Percentiles rank a stretch among this genome's conserved stretches.
Evolutionary conservation across 2,888 invertebrate species (phyloP).

Genomic region (Rutpela maculata): DNA sequence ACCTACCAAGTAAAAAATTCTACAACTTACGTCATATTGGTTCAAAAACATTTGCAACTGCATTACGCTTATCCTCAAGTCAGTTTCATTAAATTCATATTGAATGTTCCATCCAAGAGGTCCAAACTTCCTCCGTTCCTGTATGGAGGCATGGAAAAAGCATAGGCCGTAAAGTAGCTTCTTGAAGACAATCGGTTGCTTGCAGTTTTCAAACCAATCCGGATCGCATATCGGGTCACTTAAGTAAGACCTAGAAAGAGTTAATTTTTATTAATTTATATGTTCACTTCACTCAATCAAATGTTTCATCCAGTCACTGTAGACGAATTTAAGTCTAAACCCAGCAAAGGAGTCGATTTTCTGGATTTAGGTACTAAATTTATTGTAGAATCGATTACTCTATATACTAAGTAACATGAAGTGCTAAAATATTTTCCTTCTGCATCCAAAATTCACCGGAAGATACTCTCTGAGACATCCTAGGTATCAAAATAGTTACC

Average conservation of each 20-base stretch:
- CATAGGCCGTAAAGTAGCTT: slow-evolving; percentile 91
- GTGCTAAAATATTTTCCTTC: too few relatives aligned
- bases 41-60: slow-evolving; percentile 92
- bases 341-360: too few relatives aligned
- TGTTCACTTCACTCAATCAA: background rate
- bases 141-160: slow-evolving; percentile 95
- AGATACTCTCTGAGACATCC: too few relatives aligned
- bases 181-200: slow-evolving; percentile 86
- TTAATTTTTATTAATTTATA: background rate
- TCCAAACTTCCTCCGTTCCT: slow-evolving; percentile 93
- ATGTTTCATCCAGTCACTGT: too few relatives aligned
- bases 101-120: slow-evolving; percentile 97
- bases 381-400: too few relatives aligned
- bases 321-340: too few relatives aligned
- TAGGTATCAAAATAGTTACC: too few relatives aligned
- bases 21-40: slow-evolving; percentile 80
- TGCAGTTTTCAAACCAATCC: slow-evolving; percentile 91
- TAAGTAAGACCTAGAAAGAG: slow-evolving; percentile 78
- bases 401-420: too few relatives aligned
- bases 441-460: too few relatives aligned
- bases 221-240: slow-evolving; percentile 91
- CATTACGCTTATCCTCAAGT: slow-evolving; percentile 90
- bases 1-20: background rate
- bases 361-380: too few relatives aligned
- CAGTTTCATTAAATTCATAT: slow-evolving; percentile 97